These are phyloP conservation scores for Auanema sp. DNA, from an alignment of 2,888 invertebrate genomes.

Conservation along the genomic window DNA sequence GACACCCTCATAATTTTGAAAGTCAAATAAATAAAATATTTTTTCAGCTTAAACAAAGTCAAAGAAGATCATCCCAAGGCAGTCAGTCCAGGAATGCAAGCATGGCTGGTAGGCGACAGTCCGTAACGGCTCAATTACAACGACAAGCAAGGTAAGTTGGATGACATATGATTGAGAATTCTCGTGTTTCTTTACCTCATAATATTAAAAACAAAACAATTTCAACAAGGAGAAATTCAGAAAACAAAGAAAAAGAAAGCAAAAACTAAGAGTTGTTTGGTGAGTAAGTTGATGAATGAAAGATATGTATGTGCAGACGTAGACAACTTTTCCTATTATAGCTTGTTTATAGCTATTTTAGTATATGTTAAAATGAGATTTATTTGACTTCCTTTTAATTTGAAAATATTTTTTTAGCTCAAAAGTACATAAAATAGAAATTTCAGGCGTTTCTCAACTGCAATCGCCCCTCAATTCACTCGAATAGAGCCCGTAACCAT, in stretches of 20 bases:
- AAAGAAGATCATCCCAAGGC: too few species aligned
- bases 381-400: too few species aligned
- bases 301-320: too few species aligned
- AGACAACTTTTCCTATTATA: too few species aligned
- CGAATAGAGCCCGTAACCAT: slow-evolving; percentile 54
- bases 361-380: too few species aligned
- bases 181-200: not conserved
- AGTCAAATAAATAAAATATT: too few species aligned
- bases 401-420: too few species aligned
- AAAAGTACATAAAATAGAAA: slow-evolving; percentile 2
- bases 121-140: slow-evolving; percentile 42
- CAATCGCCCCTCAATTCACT: slow-evolving; percentile 59
- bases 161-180: not conserved
- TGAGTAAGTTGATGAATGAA: too few species aligned
- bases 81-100: slow-evolving; percentile 2
- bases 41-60: too few species aligned
- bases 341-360: too few species aligned
- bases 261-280: not conserved
- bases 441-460: slow-evolving; percentile 58
- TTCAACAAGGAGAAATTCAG: not conserved
- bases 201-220: not conserved
- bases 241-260: not conserved
- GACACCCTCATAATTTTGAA: too few species aligned
- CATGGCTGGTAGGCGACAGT: slow-evolving; percentile 29
- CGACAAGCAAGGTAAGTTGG: slow-evolving; percentile 29